Evolutionary conservation across 2,797 vertebrate species (phyloP).

Genomic region (Sebastes wilsoni): DNA sequence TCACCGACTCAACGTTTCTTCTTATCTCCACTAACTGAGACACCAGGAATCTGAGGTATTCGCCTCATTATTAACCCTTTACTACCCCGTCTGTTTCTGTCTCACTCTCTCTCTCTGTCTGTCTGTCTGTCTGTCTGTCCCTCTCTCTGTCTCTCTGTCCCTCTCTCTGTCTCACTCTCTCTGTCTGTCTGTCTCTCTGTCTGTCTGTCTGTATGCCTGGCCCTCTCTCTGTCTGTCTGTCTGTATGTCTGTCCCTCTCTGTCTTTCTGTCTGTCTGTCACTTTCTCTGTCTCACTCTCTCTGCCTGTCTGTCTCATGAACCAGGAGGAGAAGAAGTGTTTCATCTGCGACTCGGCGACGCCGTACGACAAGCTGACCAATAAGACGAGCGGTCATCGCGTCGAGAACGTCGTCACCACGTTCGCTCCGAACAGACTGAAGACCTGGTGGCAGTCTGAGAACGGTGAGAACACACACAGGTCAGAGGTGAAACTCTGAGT

Average conservation of each 20-base stretch:
- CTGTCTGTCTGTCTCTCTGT: not conserved
- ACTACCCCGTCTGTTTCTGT: not conserved
- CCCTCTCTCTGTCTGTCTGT: too few relatives aligned
- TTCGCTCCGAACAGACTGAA: constrained; percentile 94
- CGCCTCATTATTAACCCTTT: not conserved
- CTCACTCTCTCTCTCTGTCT: not conserved
- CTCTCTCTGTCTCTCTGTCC: too few relatives aligned
- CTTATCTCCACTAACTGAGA: not conserved
- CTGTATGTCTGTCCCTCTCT: too few relatives aligned
- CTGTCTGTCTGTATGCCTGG: too few relatives aligned
- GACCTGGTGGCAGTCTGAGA: constrained; percentile 99
- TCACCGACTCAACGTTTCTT: too few relatives aligned
- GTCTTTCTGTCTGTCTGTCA: too few relatives aligned
- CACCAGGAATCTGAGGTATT: constrained; percentile 66
- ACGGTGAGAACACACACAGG: constrained; percentile 79
- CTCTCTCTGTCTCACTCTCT: too few relatives aligned
- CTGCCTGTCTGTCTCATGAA: constrained; percentile 29
- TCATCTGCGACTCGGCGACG: constrained; percentile 88
- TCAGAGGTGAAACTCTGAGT: not conserved
- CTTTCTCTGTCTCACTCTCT: not conserved
- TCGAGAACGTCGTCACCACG: constrained; percentile 95
- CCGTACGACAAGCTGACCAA: constrained; percentile 82
- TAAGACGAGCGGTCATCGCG: constrained; percentile 86
- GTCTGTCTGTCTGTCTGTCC: too few relatives aligned
- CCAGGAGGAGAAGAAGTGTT: constrained; percentile 99